Evolutionary conservation across 92 coral and sea anemone genomes (phyloP).

Genomic region (Pocillopora grandis): DNA sequence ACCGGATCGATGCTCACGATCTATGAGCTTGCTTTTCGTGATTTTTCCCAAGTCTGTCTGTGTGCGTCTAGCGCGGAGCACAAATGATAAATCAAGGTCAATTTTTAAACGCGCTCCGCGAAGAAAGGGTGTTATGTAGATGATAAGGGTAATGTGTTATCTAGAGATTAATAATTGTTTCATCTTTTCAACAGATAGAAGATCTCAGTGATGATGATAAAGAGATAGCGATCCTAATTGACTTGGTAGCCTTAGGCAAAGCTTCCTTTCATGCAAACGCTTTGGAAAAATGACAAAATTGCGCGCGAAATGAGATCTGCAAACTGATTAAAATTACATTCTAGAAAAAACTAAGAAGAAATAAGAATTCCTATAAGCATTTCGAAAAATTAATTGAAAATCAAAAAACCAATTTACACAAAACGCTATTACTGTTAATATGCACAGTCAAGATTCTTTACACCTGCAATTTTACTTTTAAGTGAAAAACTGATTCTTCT

Average conservation of each 20-base stretch:
- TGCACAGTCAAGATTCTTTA: no score
- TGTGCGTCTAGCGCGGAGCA: neutral
- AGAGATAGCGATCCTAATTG: neutral
- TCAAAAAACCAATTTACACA: neutral
- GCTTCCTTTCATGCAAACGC: neutral
- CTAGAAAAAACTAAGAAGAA: neutral
- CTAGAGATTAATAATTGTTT: neutral
- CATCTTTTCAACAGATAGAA: constrained; percentile 3
- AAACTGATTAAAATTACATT: neutral
- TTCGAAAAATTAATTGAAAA: neutral
- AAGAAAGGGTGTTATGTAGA: neutral
- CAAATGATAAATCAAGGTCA: neutral
- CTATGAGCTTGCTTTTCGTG: neutral
- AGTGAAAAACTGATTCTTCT: neutral
- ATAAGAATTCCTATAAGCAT: neutral
- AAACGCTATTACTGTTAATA: no score
- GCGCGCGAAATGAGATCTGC: neutral
- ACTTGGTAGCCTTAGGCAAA: constrained; percentile 15
- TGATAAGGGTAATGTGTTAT: neutral
- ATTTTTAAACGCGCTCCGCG: neutral
- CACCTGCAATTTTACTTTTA: neutral
- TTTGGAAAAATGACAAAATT: constrained; percentile 16
- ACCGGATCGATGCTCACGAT: neutral
- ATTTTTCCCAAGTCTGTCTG: constrained; percentile 7
- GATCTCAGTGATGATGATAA: neutral